Evolutionary conservation across 1,140 invertebrate species (phyloP), one percentile per base, ranked within the genome.

Genomic region (Diorhabda sublineata): DNA sequence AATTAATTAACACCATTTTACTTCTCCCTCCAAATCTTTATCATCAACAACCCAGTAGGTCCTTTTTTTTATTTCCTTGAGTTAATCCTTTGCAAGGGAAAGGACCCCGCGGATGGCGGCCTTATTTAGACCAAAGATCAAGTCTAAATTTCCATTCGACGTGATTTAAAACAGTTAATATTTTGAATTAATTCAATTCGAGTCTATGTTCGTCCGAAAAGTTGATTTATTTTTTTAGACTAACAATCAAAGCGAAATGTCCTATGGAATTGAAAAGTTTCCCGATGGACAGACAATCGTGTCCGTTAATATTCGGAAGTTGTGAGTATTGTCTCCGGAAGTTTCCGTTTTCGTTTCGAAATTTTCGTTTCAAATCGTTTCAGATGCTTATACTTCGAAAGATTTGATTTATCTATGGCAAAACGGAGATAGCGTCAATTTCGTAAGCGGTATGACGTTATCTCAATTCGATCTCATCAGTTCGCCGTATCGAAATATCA

Each of bases 211-310:
- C 26, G 26, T 26, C 26, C 1, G 26, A 26, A 26, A 26, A 26
- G 26, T 26, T 26, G 47, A 52, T 52, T 8, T 52, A 4, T 52
- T 74, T 75, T 74, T 66, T 74, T 80, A 97, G 97, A 80, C 83
- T 99, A 76, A 99, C 97, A 7, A 96, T 99, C 68, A 96, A 97
- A 82, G 96, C 97, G 2, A 95, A 93, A 71, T 99, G 97, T 83
- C 95, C 95, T 4, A 99, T 99, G 97, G 92, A 97, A 77, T 83
- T 99, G 45, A 88, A 92, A 74, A 93, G 95, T 78, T 99, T 98
- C 83, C 98, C 98, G 3, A 97, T 98, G 94, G 97, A 98, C 83
- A 87, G 90, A 42, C 96, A 95, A 79, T 92, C 89, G 1, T 98
- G 96, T 81, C 95, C 96, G 8, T 85, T 98, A 6, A 90, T 94